phyloP scores from a whole-genome alignment of 1,140 invertebrate species.

The Diabrotica undecimpunctata region DNA sequence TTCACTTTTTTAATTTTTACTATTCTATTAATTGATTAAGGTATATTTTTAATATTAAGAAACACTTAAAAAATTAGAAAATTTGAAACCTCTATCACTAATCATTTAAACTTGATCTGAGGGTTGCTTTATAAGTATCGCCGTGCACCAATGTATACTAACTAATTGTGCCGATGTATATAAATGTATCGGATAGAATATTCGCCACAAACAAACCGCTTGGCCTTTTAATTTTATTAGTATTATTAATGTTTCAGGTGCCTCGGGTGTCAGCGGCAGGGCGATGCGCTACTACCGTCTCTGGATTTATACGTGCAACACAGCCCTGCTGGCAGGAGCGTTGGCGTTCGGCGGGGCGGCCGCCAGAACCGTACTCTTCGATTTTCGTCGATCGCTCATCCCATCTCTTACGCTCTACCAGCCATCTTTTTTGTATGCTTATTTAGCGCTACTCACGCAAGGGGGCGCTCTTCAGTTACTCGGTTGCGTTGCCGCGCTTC shows the following conservation, averaged over 20 bases:
- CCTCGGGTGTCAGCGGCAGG: conserved; percentile 39
- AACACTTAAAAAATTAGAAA: too few species aligned
- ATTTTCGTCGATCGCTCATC: conserved; percentile 62
- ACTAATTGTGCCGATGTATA: too few species aligned
- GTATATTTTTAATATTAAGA: too few species aligned
- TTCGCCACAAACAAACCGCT: too few species aligned
- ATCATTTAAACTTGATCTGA: too few species aligned
- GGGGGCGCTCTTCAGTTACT: conserved; percentile 67
- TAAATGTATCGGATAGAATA: too few species aligned
- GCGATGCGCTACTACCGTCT: conserved; percentile 76
- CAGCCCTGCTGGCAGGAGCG: conserved; percentile 73
- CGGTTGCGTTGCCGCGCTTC: conserved; percentile 75
- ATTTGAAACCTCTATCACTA: too few species aligned
- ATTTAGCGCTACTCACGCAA: conserved; percentile 71
- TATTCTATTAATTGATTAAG: too few species aligned
- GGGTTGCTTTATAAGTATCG: too few species aligned
- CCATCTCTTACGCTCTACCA: conserved; percentile 72
- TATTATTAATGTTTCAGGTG: background rate
- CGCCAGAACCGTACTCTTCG: conserved; percentile 65
- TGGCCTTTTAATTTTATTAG: background rate
- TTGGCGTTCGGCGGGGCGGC: conserved; percentile 76
- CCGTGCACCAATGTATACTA: too few species aligned
- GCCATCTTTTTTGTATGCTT: conserved; percentile 80
- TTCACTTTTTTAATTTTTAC: too few species aligned
- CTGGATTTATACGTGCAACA: conserved; percentile 91